phyloP scores from a whole-genome alignment of 2,888 invertebrate genomes.

The Harpagoxenus sublaevis region DNA sequence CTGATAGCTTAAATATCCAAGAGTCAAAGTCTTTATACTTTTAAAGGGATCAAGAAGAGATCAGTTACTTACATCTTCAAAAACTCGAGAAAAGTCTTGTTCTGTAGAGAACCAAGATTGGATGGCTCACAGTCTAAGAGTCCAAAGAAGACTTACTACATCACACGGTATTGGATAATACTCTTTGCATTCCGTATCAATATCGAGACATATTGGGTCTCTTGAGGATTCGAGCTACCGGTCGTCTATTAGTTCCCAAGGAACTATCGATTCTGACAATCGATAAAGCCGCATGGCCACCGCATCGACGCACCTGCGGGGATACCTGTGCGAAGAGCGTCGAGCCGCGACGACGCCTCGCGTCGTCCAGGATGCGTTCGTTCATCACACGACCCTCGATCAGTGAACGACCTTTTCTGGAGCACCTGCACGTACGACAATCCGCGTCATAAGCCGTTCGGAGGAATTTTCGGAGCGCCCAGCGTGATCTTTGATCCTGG shows the following conservation, averaged over 20 bases:
- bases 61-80: background rate
- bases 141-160: background rate
- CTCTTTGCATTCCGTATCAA: background rate
- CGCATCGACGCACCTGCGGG: constrained; percentile 2
- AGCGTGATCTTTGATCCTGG: constrained; percentile 10
- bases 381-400: constrained; percentile 27
- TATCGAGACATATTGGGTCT: background rate
- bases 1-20: too few relatives aligned
- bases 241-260: too few relatives aligned
- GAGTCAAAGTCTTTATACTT: background rate
- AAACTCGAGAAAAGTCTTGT: background rate
- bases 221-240: background rate
- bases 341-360: constrained; percentile 48
- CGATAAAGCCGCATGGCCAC: constrained; percentile 30
- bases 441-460: background rate
- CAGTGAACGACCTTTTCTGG: constrained; percentile 34
- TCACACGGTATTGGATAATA: background rate
- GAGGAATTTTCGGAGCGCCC: constrained; percentile 43
- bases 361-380: constrained; percentile 60
- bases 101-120: too few relatives aligned
- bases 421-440: constrained; percentile 18
- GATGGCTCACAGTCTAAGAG: too few relatives aligned
- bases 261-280: too few relatives aligned
- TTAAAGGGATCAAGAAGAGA: background rate
- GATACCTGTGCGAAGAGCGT: constrained; percentile 34